Evolutionary conservation across 2,113 vertebrate species (phyloP).

Genomic region (Chamaetylas fuelleborni): DNA sequence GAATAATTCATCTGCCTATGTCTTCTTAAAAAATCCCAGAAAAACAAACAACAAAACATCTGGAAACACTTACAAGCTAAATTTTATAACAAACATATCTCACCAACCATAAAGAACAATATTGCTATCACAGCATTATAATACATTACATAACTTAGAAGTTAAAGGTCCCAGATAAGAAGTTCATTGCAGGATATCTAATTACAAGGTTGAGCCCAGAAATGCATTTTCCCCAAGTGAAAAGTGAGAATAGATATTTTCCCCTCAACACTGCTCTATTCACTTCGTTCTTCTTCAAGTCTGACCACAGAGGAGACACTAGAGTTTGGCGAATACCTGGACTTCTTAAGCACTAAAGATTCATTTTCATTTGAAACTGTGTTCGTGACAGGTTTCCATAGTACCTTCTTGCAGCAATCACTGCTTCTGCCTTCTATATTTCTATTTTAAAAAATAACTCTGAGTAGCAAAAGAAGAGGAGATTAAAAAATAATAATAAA

Average conservation of each 20-base stretch:
- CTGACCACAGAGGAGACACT: background rate
- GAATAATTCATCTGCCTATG: background rate
- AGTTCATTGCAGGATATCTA: background rate
- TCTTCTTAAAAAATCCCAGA: background rate
- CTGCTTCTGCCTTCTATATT: slow-evolving; percentile 40
- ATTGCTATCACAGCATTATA: background rate
- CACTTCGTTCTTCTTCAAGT: background rate
- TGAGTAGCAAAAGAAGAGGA: background rate
- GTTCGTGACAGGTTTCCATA: slow-evolving; percentile 52
- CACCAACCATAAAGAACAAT: background rate
- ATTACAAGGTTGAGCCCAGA: background rate
- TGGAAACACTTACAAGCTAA: background rate
- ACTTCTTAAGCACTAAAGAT: slow-evolving; percentile 26
- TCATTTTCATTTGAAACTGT: background rate
- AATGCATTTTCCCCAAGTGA: background rate
- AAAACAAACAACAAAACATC: background rate
- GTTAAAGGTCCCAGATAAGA: background rate
- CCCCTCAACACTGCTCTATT: background rate
- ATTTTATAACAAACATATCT: background rate
- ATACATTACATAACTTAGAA: background rate
- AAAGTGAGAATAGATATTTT: background rate
- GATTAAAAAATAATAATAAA: background rate
- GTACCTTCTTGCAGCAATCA: slow-evolving; percentile 25
- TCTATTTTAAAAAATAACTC: slow-evolving; percentile 55
- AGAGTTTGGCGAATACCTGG: background rate